Evolutionary conservation across 2,113 vertebrate species (phyloP).

Genomic region (Hemibagrus wyckioides): DNA sequence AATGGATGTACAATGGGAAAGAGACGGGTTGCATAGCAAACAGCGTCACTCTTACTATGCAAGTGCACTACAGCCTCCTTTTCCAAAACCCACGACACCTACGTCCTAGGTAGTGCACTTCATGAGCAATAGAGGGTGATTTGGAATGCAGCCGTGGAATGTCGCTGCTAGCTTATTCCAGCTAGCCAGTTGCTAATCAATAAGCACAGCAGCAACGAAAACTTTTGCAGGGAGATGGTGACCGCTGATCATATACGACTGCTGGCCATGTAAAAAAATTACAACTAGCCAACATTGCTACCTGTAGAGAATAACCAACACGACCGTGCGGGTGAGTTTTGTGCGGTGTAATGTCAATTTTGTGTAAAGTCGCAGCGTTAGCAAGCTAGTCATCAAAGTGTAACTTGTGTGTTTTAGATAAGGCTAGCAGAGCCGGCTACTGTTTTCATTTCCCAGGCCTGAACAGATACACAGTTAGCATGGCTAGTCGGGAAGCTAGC

Average conservation of each 20-base stretch:
- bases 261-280: slow-evolving; percentile 6
- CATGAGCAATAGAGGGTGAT: neutral
- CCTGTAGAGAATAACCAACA: neutral
- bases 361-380: neutral
- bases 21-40: neutral
- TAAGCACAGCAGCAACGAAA: slow-evolving; percentile 47
- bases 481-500: slow-evolving; percentile 32
- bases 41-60: neutral
- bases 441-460: slow-evolving; percentile 11
- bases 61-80: neutral
- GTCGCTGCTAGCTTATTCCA: slow-evolving; percentile 34
- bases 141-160: slow-evolving; percentile 41
- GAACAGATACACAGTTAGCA: neutral
- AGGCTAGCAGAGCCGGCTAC: neutral
- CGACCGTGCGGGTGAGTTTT: neutral
- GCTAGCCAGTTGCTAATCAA: slow-evolving; percentile 50
- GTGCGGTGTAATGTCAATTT: neutral
- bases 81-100: neutral
- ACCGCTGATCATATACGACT: neutral
- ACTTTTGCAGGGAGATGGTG: slow-evolving; percentile 54
- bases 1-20: neutral
- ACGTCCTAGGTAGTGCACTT: neutral
- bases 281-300: slow-evolving; percentile 26
- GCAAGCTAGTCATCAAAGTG: neutral
- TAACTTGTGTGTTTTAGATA: slow-evolving; percentile 17